A percentile compares a stretch with the other conserved stretches of the same genome.
Evolutionary conservation across 2,113 vertebrate genomes (phyloP).

Genomic region (Nycticryphes semicollaris): DNA sequence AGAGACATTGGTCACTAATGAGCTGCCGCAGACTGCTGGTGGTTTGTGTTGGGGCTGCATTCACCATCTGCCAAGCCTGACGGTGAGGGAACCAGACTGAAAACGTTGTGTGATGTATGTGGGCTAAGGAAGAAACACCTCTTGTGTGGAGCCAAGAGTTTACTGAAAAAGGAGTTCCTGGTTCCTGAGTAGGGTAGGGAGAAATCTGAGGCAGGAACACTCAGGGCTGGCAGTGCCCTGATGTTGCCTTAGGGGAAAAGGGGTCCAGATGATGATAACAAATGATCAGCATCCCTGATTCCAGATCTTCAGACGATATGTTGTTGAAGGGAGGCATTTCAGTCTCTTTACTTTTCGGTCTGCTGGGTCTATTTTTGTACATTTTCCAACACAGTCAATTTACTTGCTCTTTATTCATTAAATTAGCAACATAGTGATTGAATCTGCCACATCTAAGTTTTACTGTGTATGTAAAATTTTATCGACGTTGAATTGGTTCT

Average conservation of each 20-base stretch:
- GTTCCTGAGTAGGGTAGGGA: fast-evolving
- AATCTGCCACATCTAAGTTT: background rate
- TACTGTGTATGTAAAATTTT: background rate
- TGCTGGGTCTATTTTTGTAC: background rate
- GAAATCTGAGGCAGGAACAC: fast-evolving
- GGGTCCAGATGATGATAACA: background rate
- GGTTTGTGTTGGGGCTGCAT: background rate
- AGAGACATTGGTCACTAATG: background rate
- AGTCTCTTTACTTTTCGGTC: background rate
- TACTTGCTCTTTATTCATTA: background rate
- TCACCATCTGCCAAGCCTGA: background rate
- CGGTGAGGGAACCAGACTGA: background rate
- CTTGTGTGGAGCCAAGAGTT: background rate
- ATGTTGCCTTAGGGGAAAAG: background rate
- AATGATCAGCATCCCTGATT: background rate
- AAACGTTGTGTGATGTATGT: background rate
- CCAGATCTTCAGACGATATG: background rate
- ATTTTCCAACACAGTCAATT: background rate
- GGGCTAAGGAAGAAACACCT: background rate
- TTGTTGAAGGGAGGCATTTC: background rate
- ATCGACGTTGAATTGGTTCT: background rate
- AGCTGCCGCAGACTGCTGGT: background rate
- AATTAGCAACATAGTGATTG: background rate
- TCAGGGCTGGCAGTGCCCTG: background rate
- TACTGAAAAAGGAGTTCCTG: background rate